A percentile compares a stretch with the other conserved stretches of the same genome.
Evolutionary conservation across 1,140 invertebrate genomes (phyloP).

Genomic region (Spodoptera litura): DNA sequence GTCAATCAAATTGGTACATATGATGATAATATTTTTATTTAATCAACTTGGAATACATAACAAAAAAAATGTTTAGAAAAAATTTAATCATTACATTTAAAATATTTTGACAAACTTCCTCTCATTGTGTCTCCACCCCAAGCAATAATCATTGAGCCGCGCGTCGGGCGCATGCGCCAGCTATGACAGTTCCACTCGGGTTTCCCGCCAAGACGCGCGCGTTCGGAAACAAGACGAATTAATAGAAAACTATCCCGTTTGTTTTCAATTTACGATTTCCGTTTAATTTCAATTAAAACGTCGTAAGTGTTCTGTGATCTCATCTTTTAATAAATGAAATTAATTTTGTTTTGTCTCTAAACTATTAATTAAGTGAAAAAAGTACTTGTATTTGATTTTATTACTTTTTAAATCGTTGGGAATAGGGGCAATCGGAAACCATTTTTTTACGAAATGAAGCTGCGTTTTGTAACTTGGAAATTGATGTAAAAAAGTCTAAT

Average conservation of each 20-base stretch:
- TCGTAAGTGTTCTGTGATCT: slow-evolving; percentile 14
- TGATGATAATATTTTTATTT: too few species aligned
- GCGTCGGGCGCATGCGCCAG: slow-evolving; percentile 53
- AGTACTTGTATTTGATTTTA: too few species aligned
- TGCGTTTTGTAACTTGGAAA: not conserved
- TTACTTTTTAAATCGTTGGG: too few species aligned
- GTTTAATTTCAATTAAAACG: not conserved
- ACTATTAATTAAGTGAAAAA: not conserved
- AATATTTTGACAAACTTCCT: slow-evolving; percentile 1
- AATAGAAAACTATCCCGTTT: not conserved
- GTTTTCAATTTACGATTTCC: slow-evolving; percentile 5
- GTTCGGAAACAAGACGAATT: slow-evolving; percentile 26
- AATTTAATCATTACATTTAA: too few species aligned
- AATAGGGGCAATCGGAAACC: too few species aligned
- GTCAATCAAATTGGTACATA: too few species aligned
- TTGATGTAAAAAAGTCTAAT: slow-evolving; percentile 22
- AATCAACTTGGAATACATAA: too few species aligned
- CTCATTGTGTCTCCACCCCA: slow-evolving; percentile 39
- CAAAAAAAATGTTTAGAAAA: too few species aligned
- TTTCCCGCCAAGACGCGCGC: slow-evolving; percentile 58
- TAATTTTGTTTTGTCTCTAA: not conserved
- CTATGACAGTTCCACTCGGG: slow-evolving; percentile 58
- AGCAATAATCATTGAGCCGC: slow-evolving; percentile 48
- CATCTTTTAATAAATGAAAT: not conserved
- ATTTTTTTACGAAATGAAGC: not conserved